Percentiles rank a stretch among this genome's conserved stretches.
phyloP scores from a whole-genome alignment of 2,888 invertebrate genomes.

The Melolontha melolontha region DNA sequence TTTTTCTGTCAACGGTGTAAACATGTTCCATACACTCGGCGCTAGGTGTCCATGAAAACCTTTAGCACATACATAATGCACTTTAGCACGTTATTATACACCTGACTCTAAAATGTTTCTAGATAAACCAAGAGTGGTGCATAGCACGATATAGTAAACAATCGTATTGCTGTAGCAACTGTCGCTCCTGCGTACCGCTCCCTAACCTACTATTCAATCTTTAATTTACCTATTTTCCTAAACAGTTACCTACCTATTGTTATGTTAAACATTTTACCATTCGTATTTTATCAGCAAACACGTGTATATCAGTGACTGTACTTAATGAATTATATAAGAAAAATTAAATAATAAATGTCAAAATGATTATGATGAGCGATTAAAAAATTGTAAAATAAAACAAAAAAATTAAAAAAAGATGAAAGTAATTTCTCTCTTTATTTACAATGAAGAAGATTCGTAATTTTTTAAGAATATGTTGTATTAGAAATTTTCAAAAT shows the following conservation, averaged over 20 bases:
- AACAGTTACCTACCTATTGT: slow-evolving; percentile 10
- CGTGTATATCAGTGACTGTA: too few species aligned
- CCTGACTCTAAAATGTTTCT: slow-evolving; percentile 36
- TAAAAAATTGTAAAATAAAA: too few species aligned
- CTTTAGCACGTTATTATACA: slow-evolving; percentile 31
- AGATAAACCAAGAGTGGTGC: slow-evolving; percentile 11
- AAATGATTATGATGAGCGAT: too few species aligned
- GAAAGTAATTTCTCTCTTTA: too few species aligned
- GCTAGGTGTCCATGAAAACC: not conserved
- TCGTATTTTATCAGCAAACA: too few species aligned
- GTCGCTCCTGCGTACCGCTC: slow-evolving; percentile 50
- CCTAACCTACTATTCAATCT: slow-evolving; percentile 32
- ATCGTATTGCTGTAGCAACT: slow-evolving; percentile 48
- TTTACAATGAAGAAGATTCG: too few species aligned
- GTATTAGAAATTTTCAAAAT: too few species aligned
- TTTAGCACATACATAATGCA: slow-evolving; percentile 1
- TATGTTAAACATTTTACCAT: too few species aligned
- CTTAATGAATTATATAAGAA: too few species aligned
- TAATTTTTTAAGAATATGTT: too few species aligned
- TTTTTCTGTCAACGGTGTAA: slow-evolving; percentile 72
- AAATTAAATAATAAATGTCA: too few species aligned
- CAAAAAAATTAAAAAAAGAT: too few species aligned
- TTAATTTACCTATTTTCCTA: not conserved
- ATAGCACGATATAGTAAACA: slow-evolving; percentile 44
- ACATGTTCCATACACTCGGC: slow-evolving; percentile 65